Percentiles rank a stretch among this genome's conserved stretches.
Conservation (phyloP, 2,888 invertebrate species). For the Drosophila barbarae region DNA sequence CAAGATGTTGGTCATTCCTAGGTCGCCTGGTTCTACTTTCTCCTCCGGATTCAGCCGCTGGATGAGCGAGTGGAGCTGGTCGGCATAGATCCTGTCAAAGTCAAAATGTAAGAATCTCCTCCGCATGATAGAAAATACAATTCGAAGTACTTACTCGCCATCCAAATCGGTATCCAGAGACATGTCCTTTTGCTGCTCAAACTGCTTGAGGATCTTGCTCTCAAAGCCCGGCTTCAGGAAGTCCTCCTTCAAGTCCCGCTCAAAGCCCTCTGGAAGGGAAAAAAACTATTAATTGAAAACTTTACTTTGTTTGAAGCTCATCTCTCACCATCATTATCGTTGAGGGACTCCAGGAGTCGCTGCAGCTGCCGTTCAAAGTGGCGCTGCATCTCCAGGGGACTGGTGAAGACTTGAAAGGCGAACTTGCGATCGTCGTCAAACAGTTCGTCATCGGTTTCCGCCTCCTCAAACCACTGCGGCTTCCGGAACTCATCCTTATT, state of each 20-base stretch:
- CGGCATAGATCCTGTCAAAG: conserved; percentile 74
- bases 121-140: fast-evolving
- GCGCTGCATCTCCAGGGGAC: conserved; percentile 83
- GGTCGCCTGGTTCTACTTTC: conserved; percentile 44
- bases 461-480: conserved; percentile 80
- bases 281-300: too few relatives aligned
- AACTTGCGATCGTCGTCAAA: conserved; percentile 79
- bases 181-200: conserved; percentile 72
- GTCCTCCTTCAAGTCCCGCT: conserved; percentile 80
- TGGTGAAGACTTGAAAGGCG: conserved; percentile 82
- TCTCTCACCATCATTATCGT: conserved; percentile 74
- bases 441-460: conserved; percentile 79
- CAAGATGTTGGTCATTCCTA: conserved; percentile 65
- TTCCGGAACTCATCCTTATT: conserved; percentile 79
- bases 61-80: conserved; percentile 78
- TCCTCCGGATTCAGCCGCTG: conserved; percentile 76
- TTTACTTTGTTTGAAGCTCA: too few relatives aligned
- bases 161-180: conserved; percentile 81
- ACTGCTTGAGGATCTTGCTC: conserved; percentile 73
- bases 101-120: too few relatives aligned
- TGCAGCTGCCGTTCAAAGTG: conserved; percentile 84
- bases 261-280: conserved; percentile 59
- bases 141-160: conserved; percentile 80
- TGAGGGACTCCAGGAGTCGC: conserved; percentile 81
- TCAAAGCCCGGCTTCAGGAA: conserved; percentile 81